These are phyloP conservation scores for Ophioninae sp. DNA, from an alignment of 2,888 invertebrate genomes.

Conservation along the genomic window DNA sequence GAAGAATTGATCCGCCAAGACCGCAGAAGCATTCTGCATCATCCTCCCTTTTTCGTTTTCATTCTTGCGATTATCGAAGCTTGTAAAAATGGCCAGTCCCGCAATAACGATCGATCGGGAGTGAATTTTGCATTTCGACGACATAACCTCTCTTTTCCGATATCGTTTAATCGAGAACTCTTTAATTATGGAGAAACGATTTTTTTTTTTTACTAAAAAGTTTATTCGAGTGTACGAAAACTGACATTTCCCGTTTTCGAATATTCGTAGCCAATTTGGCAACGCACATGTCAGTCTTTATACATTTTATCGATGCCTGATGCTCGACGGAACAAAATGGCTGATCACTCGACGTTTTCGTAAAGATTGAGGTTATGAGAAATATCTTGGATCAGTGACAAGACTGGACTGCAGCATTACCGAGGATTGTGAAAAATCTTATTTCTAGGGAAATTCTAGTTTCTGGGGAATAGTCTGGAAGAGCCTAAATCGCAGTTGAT, in stretches of 20 bases:
- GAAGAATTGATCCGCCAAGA: constrained; percentile 71
- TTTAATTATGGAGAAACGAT: no score
- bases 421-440: not conserved
- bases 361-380: not conserved
- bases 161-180: not conserved
- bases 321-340: not conserved
- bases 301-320: not conserved
- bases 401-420: not conserved
- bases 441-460: not conserved
- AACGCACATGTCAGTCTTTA: not conserved
- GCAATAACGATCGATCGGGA: not conserved
- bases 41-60: constrained; percentile 31
- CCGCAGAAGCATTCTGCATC: constrained; percentile 59
- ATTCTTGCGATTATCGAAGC: constrained; percentile 41
- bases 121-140: not conserved
- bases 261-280: not conserved
- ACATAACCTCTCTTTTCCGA: not conserved
- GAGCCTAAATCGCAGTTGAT: not conserved
- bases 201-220: no score
- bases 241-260: not conserved
- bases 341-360: not conserved
- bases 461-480: not conserved
- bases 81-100: not conserved
- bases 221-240: not conserved
- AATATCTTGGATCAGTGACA: not conserved